Base-by-base conservation (phyloP, 1,140 invertebrate genomes). In the Pararge aegeria region DNA sequence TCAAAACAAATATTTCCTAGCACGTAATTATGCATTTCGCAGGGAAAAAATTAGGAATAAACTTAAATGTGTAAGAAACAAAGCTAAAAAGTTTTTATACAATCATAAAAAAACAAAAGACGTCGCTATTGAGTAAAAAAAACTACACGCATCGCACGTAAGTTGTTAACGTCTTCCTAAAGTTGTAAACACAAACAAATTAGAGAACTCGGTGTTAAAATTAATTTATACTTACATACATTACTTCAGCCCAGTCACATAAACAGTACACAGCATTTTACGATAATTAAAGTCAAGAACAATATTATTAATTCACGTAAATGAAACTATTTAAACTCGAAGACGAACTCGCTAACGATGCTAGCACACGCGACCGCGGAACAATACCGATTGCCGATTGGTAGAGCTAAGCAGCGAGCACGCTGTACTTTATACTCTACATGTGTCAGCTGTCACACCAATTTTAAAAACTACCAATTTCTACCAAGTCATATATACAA, bases 151-250 rank as follows among this genome's bases (percentile, higher is more conserved):
- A 18, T 42, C 38, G 1, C 18, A 42, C 19, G 24, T 46, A 59
- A 53, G 12, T 10, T 10, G 7, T 12, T 34, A 15, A 52, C 40
- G 24, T 60, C 51, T 15, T 51, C 60, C 18, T 55, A 54, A 55
- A 63, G 57, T 69, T 69, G 64, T 73, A 69, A 68, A 68, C 65
- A 52, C 55, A 61, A 62, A 69, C 53, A 69, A 56, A 42, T 34
- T 63, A 5, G 46, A 38, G 40, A 49, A 18, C 44, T 24, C 27
- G 50, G 15, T 46, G 24, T 37, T 24, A 38, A 54, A 34, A 55
- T 55, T 24, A 4, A 59, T 53, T 42, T 49, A 55, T 62, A 66
- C 64, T 66, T 61, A 66, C 64, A 46, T 66, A 58, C 27, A 62
- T 29, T 56, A 24, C 9, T 54, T 29, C 24, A 10, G 27, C 19